Base-by-base conservation (phyloP, 2,797 vertebrate genomes). In the Micromesistius poutassou region DNA sequence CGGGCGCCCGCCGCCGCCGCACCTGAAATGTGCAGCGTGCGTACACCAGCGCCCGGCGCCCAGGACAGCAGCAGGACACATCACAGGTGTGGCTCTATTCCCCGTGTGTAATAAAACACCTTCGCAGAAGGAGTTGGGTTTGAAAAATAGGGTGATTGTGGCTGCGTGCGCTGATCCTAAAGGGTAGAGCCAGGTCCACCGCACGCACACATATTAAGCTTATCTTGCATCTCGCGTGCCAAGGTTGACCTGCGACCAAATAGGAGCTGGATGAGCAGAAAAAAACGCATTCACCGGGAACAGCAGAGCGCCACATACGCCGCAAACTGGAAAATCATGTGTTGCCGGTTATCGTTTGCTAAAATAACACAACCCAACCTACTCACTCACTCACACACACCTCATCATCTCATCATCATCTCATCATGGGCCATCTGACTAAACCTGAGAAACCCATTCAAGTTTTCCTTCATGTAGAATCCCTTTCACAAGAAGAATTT, bases 331-430 rank as follows among this genome's bases (percentile, higher is more conserved):
- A 84, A 86, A 88, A 85, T 83, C 87, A 85, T 78, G 87, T 84
- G 82, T 80, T 87, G 78, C 78, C 76, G 71, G 87, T 91, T 91
- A 90, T 79, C 79, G 78, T 82, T 75, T 38, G 81, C 84, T 85
- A 83, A 87, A 89, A 90, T 55, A 88, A 87, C 84, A 87, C 82
- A 82, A 82, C 77, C 66, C 76, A 82, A 86, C 82, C 79, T 71
- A 74, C 77, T 76, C 8, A 35, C 10, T 28, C 76, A 74, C 33
- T 74, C 31, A 62, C 66, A 50, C 50, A 75, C 74, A 30, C 76
- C 9, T 33, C 30, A 8, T 22, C 71, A 73, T 30, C 66, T 13
- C 28, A 30, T 33, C 30, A 8, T 22, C 71, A 73, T 30, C 66
- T 13, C 28, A 30, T 70, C 12, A 0, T 30, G 35, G 30, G 71